A percentile compares a stretch with the other conserved stretches of the same genome.
These are phyloP conservation scores for Stenopsyche tienmushanensis DNA, from an alignment of 1,140 invertebrate genomes.

Conservation along the genomic window DNA sequence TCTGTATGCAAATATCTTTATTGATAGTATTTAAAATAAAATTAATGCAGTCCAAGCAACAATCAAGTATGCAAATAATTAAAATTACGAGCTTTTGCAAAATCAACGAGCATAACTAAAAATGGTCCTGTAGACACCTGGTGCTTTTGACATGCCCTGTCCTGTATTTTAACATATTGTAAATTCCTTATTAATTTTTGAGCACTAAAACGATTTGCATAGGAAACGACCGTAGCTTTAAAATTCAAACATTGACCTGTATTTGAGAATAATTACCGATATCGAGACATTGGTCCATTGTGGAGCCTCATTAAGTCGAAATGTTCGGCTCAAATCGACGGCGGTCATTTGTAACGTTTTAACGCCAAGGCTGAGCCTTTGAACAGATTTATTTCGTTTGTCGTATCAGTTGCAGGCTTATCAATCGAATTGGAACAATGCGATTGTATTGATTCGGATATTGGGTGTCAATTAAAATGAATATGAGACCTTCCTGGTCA, in stretches of 20 bases:
- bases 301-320: no score
- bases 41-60: background rate
- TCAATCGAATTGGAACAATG: no score
- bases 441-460: no score
- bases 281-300: no score
- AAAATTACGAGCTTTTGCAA: constrained; percentile 8
- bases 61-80: constrained; percentile 12
- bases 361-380: background rate
- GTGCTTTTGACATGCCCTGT: background rate
- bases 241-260: no score
- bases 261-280: no score
- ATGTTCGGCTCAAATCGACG: no score
- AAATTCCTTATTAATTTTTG: no score
- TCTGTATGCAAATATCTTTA: constrained; percentile 1
- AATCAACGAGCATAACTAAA: background rate
- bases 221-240: no score
- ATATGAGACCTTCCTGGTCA: background rate
- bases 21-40: background rate
- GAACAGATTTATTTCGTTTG: background rate
- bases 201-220: no score
- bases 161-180: no score
- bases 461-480: background rate
- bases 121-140: background rate
- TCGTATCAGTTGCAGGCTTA: background rate
- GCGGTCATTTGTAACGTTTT: background rate